A percentile compares a stretch with the other conserved stretches of the same genome.
phyloP scores from a whole-genome alignment of 2,888 invertebrate species.

The Drosophila subquinaria region DNA sequence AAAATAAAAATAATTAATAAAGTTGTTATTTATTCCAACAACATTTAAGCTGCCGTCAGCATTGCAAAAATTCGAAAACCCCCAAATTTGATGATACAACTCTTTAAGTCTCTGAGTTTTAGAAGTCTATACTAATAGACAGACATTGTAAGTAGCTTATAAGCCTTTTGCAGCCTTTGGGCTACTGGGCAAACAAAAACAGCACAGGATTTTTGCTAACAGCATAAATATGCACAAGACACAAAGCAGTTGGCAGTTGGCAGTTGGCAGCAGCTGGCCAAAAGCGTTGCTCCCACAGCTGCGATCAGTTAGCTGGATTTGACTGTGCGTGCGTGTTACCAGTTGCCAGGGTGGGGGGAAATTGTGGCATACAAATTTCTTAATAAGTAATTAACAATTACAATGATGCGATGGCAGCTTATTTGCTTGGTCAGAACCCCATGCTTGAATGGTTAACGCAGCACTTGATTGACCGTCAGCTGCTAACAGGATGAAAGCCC shows the following conservation, averaged over 20 bases:
- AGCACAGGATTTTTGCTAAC: slow-evolving; percentile 59
- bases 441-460: slow-evolving; percentile 59
- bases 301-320: slow-evolving; percentile 36
- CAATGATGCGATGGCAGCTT: slow-evolving; percentile 63
- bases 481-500: slow-evolving; percentile 52
- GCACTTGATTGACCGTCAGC: slow-evolving; percentile 72
- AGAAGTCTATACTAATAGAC: too few species aligned
- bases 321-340: slow-evolving; percentile 53
- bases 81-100: too few species aligned
- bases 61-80: too few species aligned
- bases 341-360: neutral
- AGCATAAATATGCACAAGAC: slow-evolving; percentile 70
- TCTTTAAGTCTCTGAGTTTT: too few species aligned
- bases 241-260: slow-evolving; percentile 37
- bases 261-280: slow-evolving; percentile 55
- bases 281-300: slow-evolving; percentile 49
- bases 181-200: slow-evolving; percentile 11
- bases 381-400: slow-evolving; percentile 78
- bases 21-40: too few species aligned
- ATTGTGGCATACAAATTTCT: slow-evolving; percentile 43
- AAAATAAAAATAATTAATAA: too few species aligned
- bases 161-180: neutral
- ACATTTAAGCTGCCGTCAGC: too few species aligned
- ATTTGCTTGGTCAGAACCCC: slow-evolving; percentile 30
- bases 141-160: neutral